Evolutionary conservation across 2,113 vertebrate species (phyloP).

Genomic region (Cryptomyrus ogoouensis): DNA sequence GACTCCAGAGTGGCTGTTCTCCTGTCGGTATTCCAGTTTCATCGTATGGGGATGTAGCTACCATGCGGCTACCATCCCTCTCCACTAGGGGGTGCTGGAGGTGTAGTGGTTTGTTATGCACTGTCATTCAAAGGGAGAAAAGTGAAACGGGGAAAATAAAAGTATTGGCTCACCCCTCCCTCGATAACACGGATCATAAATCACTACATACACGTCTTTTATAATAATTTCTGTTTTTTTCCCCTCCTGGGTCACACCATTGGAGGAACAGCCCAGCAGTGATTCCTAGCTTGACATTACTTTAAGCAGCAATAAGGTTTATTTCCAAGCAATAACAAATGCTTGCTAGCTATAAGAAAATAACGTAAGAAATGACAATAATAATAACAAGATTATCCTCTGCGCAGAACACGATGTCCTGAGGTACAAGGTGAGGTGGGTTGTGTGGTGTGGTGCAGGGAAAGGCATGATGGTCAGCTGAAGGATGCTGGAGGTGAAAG

Average conservation of each 20-base stretch:
- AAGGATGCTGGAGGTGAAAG: neutral
- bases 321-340: neutral
- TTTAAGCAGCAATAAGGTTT: conserved; percentile 17
- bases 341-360: neutral
- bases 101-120: conserved; percentile 23
- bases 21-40: neutral
- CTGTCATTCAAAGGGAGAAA: neutral
- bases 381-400: conserved; percentile 10
- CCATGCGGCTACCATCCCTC: neutral
- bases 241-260: neutral
- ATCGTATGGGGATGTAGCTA: neutral
- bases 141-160: neutral
- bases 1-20: neutral
- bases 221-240: neutral
- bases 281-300: neutral
- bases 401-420: neutral
- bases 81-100: neutral
- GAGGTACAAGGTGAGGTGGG: neutral
- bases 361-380: neutral
- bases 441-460: neutral
- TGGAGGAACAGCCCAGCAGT: neutral
- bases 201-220: neutral
- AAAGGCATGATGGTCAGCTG: neutral
- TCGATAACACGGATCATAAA: neutral
- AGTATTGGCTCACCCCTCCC: neutral